These are phyloP conservation scores for Brachyopa scutellaris DNA, from an alignment of 2,888 invertebrate genomes.

Conservation along the genomic window DNA sequence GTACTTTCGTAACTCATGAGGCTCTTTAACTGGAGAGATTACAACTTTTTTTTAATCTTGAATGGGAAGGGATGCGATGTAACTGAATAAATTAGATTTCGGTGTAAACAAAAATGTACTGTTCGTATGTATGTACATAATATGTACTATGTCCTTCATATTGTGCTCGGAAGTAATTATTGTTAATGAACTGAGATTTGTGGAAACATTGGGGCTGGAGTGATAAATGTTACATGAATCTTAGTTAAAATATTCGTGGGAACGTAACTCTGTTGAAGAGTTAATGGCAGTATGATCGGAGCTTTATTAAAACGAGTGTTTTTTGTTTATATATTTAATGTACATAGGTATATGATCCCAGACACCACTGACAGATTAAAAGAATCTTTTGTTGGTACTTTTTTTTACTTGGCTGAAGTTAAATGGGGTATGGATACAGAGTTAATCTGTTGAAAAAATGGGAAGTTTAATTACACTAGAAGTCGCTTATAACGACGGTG, in stretches of 20 bases:
- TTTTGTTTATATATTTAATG: no score
- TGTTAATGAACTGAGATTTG: neutral
- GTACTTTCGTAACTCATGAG: neutral
- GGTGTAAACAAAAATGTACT: neutral
- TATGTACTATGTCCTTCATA: neutral
- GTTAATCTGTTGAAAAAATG: no score
- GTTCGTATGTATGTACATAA: neutral
- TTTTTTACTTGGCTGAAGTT: no score
- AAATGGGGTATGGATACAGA: no score
- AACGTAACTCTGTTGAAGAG: no score
- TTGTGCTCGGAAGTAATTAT: neutral
- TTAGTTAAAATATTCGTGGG: slow-evolving; percentile 14
- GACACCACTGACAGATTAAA: no score
- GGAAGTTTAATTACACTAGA: no score
- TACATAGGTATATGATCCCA: no score
- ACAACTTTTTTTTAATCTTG: neutral
- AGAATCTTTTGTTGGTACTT: no score
- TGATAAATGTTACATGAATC: neutral
- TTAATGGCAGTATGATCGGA: no score
- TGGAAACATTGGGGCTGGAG: neutral
- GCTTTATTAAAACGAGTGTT: no score
- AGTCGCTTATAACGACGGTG: no score
- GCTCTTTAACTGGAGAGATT: neutral
- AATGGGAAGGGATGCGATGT: neutral
- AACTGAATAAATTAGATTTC: neutral